Evolutionary conservation across 2,888 invertebrate genomes (phyloP).

Genomic region (Nysson spinosus): DNA sequence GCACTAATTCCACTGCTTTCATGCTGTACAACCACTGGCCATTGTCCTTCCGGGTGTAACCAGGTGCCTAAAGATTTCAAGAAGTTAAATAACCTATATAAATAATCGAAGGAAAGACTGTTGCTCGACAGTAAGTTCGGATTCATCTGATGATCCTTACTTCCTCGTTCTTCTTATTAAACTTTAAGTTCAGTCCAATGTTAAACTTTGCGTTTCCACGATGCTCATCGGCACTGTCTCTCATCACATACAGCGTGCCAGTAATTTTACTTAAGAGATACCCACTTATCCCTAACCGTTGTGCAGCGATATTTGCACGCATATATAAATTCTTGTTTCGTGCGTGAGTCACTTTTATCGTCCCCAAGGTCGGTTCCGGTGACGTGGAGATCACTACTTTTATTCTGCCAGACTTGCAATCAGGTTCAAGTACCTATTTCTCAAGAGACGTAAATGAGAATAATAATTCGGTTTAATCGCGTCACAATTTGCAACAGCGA

Average conservation of each 20-base stretch:
- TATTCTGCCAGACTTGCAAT: constrained; percentile 81
- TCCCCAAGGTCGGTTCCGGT: constrained; percentile 79
- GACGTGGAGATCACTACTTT: constrained; percentile 80
- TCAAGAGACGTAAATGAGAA: too few species aligned
- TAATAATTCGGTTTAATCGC: not conserved
- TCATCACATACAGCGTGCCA: constrained; percentile 86
- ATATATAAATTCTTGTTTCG: constrained; percentile 78
- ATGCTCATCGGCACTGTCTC: constrained; percentile 23
- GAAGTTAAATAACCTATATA: constrained; percentile 5
- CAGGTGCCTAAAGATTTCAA: constrained; percentile 84
- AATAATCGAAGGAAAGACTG: not conserved
- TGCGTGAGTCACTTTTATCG: constrained; percentile 63
- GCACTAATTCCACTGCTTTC: constrained; percentile 85
- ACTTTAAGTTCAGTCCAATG: constrained; percentile 94
- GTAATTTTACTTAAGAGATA: constrained; percentile 91
- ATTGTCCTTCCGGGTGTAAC: constrained; percentile 87
- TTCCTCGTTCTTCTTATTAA: constrained; percentile 86
- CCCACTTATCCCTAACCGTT: constrained; percentile 82
- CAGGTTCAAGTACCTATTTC: constrained; percentile 82
- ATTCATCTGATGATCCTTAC: constrained; percentile 74
- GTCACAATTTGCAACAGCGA: constrained; percentile 7
- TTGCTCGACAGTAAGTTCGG: not conserved
- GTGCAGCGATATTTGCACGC: constrained; percentile 80
- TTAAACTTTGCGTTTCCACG: constrained; percentile 80
- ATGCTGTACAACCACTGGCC: constrained; percentile 89